A percentile compares a stretch with the other conserved stretches of the same genome.
Conservation (phyloP, 2,113 vertebrate species). For the Anhinga rufa region DNA sequence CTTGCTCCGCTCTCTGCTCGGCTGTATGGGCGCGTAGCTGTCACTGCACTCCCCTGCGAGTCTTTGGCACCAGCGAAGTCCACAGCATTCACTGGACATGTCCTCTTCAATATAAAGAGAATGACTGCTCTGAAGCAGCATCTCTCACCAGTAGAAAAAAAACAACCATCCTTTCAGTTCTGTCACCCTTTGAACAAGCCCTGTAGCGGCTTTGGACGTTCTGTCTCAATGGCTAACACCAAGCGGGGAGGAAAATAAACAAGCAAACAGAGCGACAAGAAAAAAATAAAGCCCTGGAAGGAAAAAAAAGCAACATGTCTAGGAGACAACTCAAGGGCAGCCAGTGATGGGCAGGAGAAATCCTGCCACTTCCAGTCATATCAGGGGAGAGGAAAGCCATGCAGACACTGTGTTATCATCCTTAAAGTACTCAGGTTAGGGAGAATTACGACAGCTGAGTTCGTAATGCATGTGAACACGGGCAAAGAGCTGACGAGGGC, state of each 20-base stretch:
- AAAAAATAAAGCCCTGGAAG: not conserved
- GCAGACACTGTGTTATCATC: not conserved
- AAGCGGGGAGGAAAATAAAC: not conserved
- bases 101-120: not conserved
- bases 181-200: not conserved
- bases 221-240: not conserved
- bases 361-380: slow-evolving; percentile 31
- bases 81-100: not conserved
- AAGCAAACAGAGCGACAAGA: not conserved
- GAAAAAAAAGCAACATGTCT: not conserved
- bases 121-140: not conserved
- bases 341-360: slow-evolving; percentile 4
- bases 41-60: not conserved
- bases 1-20: not conserved
- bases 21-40: not conserved
- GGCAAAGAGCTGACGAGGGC: not conserved
- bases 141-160: not conserved
- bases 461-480: not conserved
- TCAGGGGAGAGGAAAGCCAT: not conserved
- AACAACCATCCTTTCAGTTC: not conserved
- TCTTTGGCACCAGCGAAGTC: not conserved
- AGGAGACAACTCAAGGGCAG: slow-evolving; percentile 55
- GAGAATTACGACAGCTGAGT: not conserved
- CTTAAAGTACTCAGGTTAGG: not conserved
- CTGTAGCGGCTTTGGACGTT: not conserved